Conservation (phyloP, 2,888 invertebrate genomes). For the Diloba caeruleocephala region DNA sequence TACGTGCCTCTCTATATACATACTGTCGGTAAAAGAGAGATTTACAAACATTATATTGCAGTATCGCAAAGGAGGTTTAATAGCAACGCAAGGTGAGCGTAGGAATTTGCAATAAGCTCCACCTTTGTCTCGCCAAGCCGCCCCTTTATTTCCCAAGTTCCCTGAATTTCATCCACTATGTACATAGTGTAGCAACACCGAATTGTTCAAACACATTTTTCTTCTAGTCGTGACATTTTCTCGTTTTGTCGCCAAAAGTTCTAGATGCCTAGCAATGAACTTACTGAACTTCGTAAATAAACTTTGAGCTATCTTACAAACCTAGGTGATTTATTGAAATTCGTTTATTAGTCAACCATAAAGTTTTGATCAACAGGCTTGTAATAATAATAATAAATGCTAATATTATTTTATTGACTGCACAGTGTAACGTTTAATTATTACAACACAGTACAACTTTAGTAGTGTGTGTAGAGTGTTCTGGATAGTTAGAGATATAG, state of each 20-base stretch:
- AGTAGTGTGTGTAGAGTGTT: no score
- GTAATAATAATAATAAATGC: no score
- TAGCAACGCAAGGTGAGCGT: conserved; percentile 79
- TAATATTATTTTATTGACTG: no score
- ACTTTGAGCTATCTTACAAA: conserved; percentile 32
- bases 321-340: conserved; percentile 29
- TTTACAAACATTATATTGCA: conserved; percentile 64
- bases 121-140: conserved; percentile 79
- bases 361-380: no score
- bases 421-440: no score
- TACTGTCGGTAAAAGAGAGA: conserved; percentile 40
- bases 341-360: not conserved
- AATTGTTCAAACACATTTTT: conserved; percentile 71
- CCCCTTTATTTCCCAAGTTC: conserved; percentile 81
- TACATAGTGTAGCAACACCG: conserved; percentile 64
- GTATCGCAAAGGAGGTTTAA: conserved; percentile 77
- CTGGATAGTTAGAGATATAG: no score
- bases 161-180: conserved; percentile 80
- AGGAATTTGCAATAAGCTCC: conserved; percentile 86
- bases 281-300: conserved; percentile 40
- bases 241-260: conserved; percentile 55
- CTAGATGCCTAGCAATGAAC: conserved; percentile 49
- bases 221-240: conserved; percentile 63
- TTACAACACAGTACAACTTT: no score
- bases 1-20: conserved; percentile 24